These are phyloP conservation scores for Boleophthalmus pectinirostris DNA, from an alignment of 2,113 vertebrate genomes.

Conservation along the genomic window DNA sequence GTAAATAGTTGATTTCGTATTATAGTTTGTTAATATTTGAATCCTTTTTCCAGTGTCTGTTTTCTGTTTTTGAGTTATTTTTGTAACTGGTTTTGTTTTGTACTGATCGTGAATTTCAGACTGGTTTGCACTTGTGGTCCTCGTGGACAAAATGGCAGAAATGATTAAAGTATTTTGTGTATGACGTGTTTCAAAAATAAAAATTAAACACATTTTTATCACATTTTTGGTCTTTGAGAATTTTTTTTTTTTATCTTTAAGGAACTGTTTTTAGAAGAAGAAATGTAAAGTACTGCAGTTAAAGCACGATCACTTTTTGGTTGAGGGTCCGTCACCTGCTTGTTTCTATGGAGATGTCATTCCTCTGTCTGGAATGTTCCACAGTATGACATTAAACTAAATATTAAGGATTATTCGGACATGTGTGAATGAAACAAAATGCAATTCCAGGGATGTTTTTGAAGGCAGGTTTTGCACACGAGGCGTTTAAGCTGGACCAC, in stretches of 20 bases:
- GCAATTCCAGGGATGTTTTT: background rate
- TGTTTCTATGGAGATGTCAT: too few relatives aligned
- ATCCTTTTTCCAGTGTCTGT: constrained; percentile 50
- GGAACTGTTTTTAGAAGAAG: too few relatives aligned
- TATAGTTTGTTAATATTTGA: constrained; percentile 45
- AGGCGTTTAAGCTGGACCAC: background rate
- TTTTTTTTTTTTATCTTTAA: background rate
- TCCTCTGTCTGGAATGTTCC: too few relatives aligned
- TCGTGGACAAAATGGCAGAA: constrained; percentile 59
- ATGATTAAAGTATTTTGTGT: constrained; percentile 67
- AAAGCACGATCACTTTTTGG: too few relatives aligned
- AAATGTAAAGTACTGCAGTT: too few relatives aligned
- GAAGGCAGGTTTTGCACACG: background rate
- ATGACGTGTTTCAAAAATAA: constrained; percentile 61
- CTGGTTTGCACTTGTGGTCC: constrained; percentile 77
- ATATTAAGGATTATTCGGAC: too few relatives aligned
- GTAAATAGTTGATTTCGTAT: constrained; percentile 56
- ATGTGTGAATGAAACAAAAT: background rate
- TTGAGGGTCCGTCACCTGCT: too few relatives aligned
- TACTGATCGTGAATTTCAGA: constrained; percentile 61
- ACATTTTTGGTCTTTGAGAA: constrained; percentile 17
- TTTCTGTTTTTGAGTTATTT: constrained; percentile 50
- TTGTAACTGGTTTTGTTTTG: constrained; percentile 56
- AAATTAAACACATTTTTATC: constrained; percentile 57
- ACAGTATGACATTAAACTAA: too few relatives aligned